These are phyloP conservation scores for Drosophila diplacantha DNA, from an alignment of 2,888 invertebrate species.

Conservation along the genomic window DNA sequence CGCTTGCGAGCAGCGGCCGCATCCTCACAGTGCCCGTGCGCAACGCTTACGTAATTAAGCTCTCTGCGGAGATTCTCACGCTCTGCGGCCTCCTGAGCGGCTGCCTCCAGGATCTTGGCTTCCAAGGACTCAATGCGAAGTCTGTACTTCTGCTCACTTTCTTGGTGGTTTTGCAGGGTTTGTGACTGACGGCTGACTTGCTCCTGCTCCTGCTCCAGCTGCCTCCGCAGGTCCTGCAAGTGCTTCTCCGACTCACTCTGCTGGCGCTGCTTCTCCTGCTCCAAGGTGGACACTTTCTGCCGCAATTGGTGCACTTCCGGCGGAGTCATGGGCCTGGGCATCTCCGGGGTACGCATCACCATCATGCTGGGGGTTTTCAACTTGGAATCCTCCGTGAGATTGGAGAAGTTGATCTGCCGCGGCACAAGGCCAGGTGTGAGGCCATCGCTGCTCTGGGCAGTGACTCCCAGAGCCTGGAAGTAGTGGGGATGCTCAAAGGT, in stretches of 20 bases:
- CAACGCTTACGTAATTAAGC: conserved; percentile 76
- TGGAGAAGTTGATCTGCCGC: conserved; percentile 78
- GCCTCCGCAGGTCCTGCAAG: conserved; percentile 60
- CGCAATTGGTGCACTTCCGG: conserved; percentile 68
- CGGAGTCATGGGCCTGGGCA: conserved; percentile 61
- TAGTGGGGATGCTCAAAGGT: conserved; percentile 77
- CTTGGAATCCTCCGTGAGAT: conserved; percentile 77
- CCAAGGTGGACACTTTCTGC: conserved; percentile 74
- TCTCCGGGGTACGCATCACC: conserved; percentile 60
- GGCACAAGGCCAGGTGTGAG: conserved; percentile 71
- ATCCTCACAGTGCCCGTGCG: conserved; percentile 75
- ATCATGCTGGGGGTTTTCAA: conserved; percentile 60
- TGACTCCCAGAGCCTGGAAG: conserved; percentile 67
- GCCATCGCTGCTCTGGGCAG: conserved; percentile 60
- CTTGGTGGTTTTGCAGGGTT: conserved; percentile 63
- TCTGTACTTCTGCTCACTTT: conserved; percentile 66
- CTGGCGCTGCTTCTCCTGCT: conserved; percentile 48
- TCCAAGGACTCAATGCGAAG: conserved; percentile 67
- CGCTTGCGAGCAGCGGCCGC: conserved; percentile 78
- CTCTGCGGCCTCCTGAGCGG: conserved; percentile 62
- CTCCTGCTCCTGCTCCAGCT: conserved; percentile 71
- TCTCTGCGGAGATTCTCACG: conserved; percentile 79
- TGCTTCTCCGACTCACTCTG: conserved; percentile 44
- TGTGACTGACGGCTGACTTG: conserved; percentile 70
- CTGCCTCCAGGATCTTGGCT: conserved; percentile 62